Base-by-base conservation (phyloP, 2,797 vertebrate genomes). In the Pitangus sulphuratus region DNA sequence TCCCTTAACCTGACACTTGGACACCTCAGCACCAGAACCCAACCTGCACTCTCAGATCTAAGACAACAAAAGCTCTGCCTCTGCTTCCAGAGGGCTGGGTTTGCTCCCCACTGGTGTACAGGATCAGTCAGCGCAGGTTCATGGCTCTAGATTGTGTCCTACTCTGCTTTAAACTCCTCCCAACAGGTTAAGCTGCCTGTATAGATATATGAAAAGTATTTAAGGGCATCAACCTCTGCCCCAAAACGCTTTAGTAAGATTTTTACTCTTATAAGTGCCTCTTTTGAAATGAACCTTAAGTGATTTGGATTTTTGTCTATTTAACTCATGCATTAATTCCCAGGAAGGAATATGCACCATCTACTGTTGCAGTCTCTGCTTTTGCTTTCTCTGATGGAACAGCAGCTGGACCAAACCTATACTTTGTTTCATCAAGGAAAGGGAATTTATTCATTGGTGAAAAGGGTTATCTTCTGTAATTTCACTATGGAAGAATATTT, bases 401-500 rank as follows among this genome's bases (percentile, higher is more conserved):
- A 68, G 82, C 30, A 87, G 58, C 53, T 84, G 69, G 45, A 75
- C 77, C 37, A 88, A 66, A 60, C n/a, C 15, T n/a, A 44, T 70
- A 12, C 9, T 53, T 94, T 50, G 33, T 60, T 93, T 78, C 57
- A 31, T 65, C 31, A 47, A 30, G 47, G 44, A 82, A 69, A 15
- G 17, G 31, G n/a, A 71, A 89, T 72, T 37, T 15, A 86, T 82
- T 82, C n/a, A 37, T 12, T 56, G 31, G 26, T 64, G 60, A 94
- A 94, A 94, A 90, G 40, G 58, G 42, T 81, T 95, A 94, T 89
- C 81, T 96, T 83, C 54, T 80, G 14, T 39, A 60, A 30, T 56
- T 88, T 86, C 56, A 50, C 20, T 19, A 33, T 64, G 57, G 25
- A 85, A 50, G 35, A 80, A 28, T 11, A 31, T 65, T 79, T 28